Evolutionary conservation across 2,888 invertebrate genomes (phyloP), one percentile per base, ranked within the genome.

Genomic region (Phasia obesa): DNA sequence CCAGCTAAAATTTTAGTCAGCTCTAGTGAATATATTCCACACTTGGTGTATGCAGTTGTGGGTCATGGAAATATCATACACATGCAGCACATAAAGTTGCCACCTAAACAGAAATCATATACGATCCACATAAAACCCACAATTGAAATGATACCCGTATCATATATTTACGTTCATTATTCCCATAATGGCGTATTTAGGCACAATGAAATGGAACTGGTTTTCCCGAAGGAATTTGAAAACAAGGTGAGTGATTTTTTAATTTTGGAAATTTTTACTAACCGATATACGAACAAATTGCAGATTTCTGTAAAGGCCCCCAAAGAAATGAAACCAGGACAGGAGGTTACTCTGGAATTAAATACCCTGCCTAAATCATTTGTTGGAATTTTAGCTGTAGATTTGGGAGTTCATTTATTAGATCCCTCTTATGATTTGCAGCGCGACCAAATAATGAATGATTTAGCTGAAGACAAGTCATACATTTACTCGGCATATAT

Each of bases 341-440:
- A 94, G 27, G 93, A 95, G 75, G 94, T 98, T 1, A 95, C 96
- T 85, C 92, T 99, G 7, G 93, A 94, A 3, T 94, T 98, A 13
- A 92, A 93, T 15, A 95, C 98, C 0, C 96, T 96, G 88, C 95
- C 97, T 0, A 95, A 97, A 86, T 97, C 98, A 0, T 95, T 95
- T 86, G 95, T 98, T n/a, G 97, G 97, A 3, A 91, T 99, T 13
- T 92, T 98, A 84, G 98, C 97, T 0, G 95, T 97, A 15, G 98
- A 99, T 91, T 95, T 97, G 90, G 95, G 95, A 88, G 96, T 96
- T 2, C 90, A 95, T 6, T 89, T 95, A 13, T 92, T 97, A 13
- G 95, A 95, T 88, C 93, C 93, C 19, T 96, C 96, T 51, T 91
- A 91, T 19, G 93, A 93, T 88, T 84, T 93, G 6, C 87, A 88